Evolutionary conservation across 1,140 invertebrate genomes (phyloP), one percentile per base, ranked within the genome.

Genomic region (Anoplophora glabripennis): DNA sequence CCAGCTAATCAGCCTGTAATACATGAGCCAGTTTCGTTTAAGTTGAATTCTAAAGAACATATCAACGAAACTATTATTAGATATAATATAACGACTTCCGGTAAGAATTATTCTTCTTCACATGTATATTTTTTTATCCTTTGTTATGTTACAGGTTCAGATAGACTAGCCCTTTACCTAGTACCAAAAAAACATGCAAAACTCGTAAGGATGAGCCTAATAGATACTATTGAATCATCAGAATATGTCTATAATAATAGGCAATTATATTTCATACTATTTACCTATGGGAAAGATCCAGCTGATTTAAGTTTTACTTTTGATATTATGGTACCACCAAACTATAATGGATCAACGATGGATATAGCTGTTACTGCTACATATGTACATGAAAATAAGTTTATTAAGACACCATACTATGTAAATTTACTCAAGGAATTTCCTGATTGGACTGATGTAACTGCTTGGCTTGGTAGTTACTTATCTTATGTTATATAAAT

Each of bases 401-500:
- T 67, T 8, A 57, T 55, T 42, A 73, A 65, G 45, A 66, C 69
- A 7, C 57, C 67, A 11, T 52, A 66, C 12, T 76, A 69, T 70
- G 46, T 51, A 7, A 48, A 67, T 38, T 64, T 76, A 47, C 42
- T 76, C 2, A 64, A 57, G 1, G 56, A 72, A 63, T 65, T 76
- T 52, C 75, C 75, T 40, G 45, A 65, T 12, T 76, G 75, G 75
- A 53, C 72, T 36, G 66, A 70, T 66, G 53, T 72, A 1, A 70
- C 67, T 7, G 63, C 72, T 28, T 68, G 65, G 60, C 52, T 75
- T 12, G 66, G 69, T 33, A 60, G 58, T n/a, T 69, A 70, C 46
- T 57, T 71, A 54, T 63, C 69, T 12, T 75, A 65, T 59, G 58
- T 66, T 8, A 70, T 70, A 60, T 76, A 69, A 68, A 28, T 28